phyloP scores from a whole-genome alignment of 2,113 vertebrate species.

The Neolamprologus falcicula region DNA sequence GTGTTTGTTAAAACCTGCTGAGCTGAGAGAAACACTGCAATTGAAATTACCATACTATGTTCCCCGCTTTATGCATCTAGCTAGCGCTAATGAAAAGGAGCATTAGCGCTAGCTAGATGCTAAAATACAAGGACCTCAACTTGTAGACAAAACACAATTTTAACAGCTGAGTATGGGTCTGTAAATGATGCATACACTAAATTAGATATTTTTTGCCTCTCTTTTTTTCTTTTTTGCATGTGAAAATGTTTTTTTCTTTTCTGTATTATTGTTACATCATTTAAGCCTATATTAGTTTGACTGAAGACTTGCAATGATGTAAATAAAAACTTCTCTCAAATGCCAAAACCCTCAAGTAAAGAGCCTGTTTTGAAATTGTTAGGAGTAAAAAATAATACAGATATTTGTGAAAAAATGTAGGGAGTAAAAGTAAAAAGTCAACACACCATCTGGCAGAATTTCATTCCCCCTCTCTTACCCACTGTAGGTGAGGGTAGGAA shows the following conservation, averaged over 20 bases:
- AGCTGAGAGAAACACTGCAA: neutral
- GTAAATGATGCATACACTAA: neutral
- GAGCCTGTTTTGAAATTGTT: neutral
- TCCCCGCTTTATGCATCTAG: neutral
- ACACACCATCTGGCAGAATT: neutral
- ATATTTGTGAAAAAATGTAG: neutral
- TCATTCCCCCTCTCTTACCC: neutral
- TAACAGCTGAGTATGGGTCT: neutral
- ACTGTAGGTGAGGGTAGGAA: neutral
- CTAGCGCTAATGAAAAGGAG: too few relatives aligned
- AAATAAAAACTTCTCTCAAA: neutral
- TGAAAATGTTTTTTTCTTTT: rapidly evolving
- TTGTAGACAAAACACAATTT: neutral
- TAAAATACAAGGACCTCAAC: neutral
- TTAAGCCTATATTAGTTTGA: neutral
- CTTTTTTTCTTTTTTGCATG: neutral
- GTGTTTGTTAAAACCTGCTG: neutral
- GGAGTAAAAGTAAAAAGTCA: neutral
- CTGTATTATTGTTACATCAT: neutral
- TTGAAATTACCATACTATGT: neutral
- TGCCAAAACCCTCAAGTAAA: neutral
- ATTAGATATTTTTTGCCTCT: neutral
- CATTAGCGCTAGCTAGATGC: neutral
- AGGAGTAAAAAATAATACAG: neutral
- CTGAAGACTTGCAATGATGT: neutral